Evolutionary conservation across 2,113 vertebrate genomes (phyloP).

Genomic region (Siniperca knerii): DNA sequence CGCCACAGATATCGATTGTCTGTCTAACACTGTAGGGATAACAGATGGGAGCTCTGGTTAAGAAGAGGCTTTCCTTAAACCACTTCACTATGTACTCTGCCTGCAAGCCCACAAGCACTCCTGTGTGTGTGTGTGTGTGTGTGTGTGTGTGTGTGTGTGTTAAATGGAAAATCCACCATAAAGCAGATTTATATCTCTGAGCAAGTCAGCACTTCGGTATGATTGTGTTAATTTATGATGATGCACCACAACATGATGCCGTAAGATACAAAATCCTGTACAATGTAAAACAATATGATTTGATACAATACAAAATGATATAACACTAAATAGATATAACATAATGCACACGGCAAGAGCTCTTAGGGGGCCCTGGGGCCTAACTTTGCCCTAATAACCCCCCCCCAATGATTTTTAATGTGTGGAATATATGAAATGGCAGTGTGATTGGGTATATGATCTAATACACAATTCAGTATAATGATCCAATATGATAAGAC

Average conservation of each 20-base stretch:
- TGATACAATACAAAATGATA: neutral
- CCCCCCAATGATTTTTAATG: too few relatives aligned
- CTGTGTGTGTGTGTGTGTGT: neutral
- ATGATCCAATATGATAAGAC: too few relatives aligned
- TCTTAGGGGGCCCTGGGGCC: neutral
- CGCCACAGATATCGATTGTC: constrained; percentile 62
- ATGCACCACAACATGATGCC: constrained; percentile 33
- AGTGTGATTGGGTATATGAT: too few relatives aligned
- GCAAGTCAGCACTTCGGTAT: constrained; percentile 49
- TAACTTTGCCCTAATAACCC: neutral
- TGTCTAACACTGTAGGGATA: constrained; percentile 59
- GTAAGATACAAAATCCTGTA: constrained; percentile 5
- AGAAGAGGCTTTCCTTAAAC: constrained; percentile 53
- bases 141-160: constrained; percentile 19
- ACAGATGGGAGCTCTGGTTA: constrained; percentile 57
- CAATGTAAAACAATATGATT: neutral
- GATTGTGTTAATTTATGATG: constrained; percentile 48
- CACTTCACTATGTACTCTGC: constrained; percentile 25
- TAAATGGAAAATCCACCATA: constrained; percentile 31
- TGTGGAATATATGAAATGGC: too few relatives aligned
- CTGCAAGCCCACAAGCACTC: constrained; percentile 2
- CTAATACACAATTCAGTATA: too few relatives aligned
- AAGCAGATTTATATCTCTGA: constrained; percentile 60
- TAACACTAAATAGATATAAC: neutral
- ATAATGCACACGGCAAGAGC: neutral